Conservation (phyloP, 2,113 vertebrate species). For the Scytalopus superciliaris region DNA sequence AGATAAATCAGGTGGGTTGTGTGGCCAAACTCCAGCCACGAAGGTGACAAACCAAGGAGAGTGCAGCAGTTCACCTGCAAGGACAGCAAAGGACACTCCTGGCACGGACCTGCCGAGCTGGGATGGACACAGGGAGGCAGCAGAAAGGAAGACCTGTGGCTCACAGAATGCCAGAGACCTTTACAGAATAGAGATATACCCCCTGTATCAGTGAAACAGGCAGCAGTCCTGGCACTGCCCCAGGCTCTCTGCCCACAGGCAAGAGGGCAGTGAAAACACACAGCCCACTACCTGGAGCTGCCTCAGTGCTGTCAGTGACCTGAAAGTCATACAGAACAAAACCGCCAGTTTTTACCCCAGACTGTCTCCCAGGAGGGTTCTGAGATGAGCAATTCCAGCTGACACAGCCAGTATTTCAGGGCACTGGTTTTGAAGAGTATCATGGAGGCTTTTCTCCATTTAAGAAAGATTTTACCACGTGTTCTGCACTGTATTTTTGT, state of each 20-base stretch:
- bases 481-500: not conserved
- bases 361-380: not conserved
- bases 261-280: not conserved
- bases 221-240: not conserved
- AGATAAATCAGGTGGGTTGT: not conserved
- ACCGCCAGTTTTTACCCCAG: not conserved
- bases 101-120: not conserved
- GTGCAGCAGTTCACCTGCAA: not conserved
- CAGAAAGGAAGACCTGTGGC: not conserved
- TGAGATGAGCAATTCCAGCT: not conserved
- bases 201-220: not conserved
- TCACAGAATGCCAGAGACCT: not conserved
- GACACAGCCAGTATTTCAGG: not conserved
- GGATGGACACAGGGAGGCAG: not conserved
- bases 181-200: not conserved
- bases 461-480: not conserved
- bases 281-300: too few species aligned
- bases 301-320: not conserved
- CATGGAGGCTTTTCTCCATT: not conserved
- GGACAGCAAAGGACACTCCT: not conserved
- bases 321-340: not conserved
- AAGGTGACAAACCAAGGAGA: not conserved
- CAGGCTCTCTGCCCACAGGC: fast-evolving
- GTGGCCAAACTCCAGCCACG: not conserved
- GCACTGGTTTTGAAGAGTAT: not conserved